Evolutionary conservation across 2,113 vertebrate genomes (phyloP).

Genomic region (Columba livia): DNA sequence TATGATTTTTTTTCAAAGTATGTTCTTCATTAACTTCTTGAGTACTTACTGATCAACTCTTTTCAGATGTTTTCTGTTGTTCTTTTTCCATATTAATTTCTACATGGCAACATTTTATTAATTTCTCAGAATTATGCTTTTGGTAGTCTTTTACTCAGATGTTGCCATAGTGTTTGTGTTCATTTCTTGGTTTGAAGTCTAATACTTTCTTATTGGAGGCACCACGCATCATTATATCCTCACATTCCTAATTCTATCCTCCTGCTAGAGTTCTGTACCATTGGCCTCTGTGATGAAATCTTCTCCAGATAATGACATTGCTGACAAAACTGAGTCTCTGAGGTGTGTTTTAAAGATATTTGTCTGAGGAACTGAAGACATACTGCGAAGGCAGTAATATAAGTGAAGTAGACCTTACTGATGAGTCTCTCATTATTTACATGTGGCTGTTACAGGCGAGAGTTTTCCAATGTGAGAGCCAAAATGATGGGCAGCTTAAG

Average conservation of each 20-base stretch:
- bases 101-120: not conserved
- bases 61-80: constrained; percentile 44
- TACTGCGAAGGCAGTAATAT: not conserved
- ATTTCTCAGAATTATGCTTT: constrained; percentile 25
- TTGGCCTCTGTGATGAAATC: not conserved
- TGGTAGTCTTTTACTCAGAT: constrained; percentile 8
- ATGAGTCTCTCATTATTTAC: not conserved
- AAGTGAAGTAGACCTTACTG: not conserved
- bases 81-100: constrained; percentile 6
- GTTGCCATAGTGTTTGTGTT: not conserved
- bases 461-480: not conserved
- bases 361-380: not conserved
- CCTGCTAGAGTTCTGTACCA: not conserved
- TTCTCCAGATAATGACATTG: not conserved
- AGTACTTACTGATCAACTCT: constrained; percentile 5
- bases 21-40: constrained; percentile 4
- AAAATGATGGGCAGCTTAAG: not conserved
- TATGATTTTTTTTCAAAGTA: not conserved
- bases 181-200: constrained; percentile 19
- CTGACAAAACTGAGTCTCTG: not conserved
- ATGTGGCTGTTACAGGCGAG: not conserved
- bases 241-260: not conserved
- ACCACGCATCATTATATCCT: not conserved
- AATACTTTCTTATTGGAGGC: constrained; percentile 5
- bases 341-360: not conserved